These are phyloP conservation scores for Rhabdomys pumilio DNA, from an alignment of 2,797 vertebrate genomes.

Conservation along the genomic window DNA sequence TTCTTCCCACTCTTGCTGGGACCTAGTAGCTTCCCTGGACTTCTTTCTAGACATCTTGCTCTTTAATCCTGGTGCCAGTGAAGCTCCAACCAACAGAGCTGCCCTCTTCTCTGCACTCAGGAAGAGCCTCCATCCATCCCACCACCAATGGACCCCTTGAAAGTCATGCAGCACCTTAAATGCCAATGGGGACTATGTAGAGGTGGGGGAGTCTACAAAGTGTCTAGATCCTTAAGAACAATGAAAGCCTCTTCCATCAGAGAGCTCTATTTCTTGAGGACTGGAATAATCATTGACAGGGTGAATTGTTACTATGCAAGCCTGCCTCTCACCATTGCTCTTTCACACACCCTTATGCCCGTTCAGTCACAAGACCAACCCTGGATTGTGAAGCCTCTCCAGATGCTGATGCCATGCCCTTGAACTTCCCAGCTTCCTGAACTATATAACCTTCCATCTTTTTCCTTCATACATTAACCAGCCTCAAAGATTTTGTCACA, in stretches of 20 bases:
- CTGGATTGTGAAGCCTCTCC: background rate
- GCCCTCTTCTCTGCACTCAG: background rate
- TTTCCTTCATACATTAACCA: background rate
- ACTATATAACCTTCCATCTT: background rate
- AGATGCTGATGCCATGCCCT: no score
- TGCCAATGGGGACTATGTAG: no score
- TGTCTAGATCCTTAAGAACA: no score
- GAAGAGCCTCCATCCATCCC: background rate
- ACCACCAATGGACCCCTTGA: accelerated
- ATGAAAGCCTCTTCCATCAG: background rate
- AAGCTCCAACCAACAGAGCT: background rate
- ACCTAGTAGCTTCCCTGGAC: no score
- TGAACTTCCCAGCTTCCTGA: background rate
- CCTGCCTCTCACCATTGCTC: background rate
- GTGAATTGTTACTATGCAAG: background rate
- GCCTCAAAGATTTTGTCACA: background rate
- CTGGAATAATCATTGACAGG: background rate
- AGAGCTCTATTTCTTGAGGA: background rate
- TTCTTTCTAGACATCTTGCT: background rate
- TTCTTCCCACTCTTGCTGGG: background rate
- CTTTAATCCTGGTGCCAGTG: background rate
- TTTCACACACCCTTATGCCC: no score
- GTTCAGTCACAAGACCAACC: no score
- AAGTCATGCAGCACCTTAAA: background rate
- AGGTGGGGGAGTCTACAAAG: background rate